Evolutionary conservation across 92 coral and sea anemone genomes (phyloP).

Genomic region (Nematostella vectensis): DNA sequence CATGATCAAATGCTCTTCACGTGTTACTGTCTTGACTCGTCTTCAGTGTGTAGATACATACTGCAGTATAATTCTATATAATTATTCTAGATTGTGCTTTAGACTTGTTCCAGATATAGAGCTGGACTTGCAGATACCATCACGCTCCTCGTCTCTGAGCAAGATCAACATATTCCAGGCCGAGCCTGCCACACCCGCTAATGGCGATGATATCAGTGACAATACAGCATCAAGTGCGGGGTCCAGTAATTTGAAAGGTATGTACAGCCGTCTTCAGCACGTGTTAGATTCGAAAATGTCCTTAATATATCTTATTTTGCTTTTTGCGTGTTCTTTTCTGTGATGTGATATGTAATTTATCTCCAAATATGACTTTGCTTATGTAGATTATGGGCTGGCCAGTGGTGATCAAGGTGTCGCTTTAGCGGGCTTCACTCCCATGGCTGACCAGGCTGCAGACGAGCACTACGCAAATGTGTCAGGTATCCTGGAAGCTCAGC

Average conservation of each 20-base stretch:
- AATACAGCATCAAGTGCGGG: slow-evolving; percentile 51
- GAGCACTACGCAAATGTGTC: slow-evolving; percentile 25
- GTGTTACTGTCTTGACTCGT: too few relatives aligned
- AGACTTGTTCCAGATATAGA: slow-evolving; percentile 71
- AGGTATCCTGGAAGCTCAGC: slow-evolving; percentile 50
- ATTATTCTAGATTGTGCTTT: too few relatives aligned
- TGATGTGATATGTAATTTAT: too few relatives aligned
- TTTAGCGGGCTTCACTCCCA: slow-evolving; percentile 37
- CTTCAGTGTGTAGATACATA: too few relatives aligned
- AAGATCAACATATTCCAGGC: slow-evolving; percentile 44
- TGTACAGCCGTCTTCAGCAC: too few relatives aligned
- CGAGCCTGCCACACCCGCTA: slow-evolving; percentile 33
- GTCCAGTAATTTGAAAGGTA: slow-evolving; percentile 63
- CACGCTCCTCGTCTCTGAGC: slow-evolving; percentile 47
- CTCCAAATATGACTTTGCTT: too few relatives aligned
- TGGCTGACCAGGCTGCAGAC: slow-evolving; percentile 29
- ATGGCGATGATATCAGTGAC: slow-evolving; percentile 48
- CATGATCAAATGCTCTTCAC: too few relatives aligned
- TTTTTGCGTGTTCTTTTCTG: not conserved
- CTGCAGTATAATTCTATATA: too few relatives aligned
- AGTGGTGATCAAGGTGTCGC: slow-evolving; percentile 75
- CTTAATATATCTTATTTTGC: not conserved
- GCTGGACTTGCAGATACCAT: slow-evolving; percentile 31
- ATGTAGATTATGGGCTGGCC: slow-evolving; percentile 80
- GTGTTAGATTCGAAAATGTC: too few relatives aligned